Conservation (phyloP, 2,797 vertebrate genomes). For the Falco columbarius region DNA sequence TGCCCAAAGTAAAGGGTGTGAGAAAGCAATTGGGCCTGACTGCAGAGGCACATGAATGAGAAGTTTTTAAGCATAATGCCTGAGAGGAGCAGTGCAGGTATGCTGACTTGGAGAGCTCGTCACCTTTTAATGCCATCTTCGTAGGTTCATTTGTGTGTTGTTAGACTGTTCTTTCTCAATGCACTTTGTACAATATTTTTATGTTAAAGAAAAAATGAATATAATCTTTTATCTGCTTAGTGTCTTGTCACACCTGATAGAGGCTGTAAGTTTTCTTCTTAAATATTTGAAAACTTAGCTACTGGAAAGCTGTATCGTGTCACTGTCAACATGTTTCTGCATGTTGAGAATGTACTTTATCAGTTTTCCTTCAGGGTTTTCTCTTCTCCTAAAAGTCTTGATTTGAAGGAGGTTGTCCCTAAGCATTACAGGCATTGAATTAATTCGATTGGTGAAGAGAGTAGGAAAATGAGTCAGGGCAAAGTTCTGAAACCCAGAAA, state of each 20-base stretch:
- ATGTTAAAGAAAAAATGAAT: background rate
- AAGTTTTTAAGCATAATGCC: background rate
- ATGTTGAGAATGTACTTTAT: background rate
- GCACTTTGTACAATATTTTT: background rate
- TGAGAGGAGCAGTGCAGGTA: background rate
- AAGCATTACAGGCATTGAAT: background rate
- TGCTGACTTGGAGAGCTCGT: background rate
- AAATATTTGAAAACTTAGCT: background rate
- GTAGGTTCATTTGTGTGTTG: background rate
- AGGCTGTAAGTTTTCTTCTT: background rate
- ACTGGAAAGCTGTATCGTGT: background rate
- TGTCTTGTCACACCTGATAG: background rate
- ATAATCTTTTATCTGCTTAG: background rate
- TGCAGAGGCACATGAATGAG: background rate
- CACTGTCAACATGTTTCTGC: background rate
- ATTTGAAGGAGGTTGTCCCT: background rate
- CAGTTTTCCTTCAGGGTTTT: slow-evolving; percentile 7
- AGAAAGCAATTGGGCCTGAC: background rate
- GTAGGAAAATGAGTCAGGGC: background rate
- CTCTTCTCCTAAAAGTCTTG: background rate
- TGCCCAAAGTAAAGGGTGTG: background rate
- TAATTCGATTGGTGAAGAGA: background rate
- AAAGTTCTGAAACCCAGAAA: background rate
- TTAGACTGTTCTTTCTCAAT: background rate
- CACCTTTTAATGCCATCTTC: background rate